Conservation (phyloP, 2,113 vertebrate species). For the Brachirus orientalis region DNA sequence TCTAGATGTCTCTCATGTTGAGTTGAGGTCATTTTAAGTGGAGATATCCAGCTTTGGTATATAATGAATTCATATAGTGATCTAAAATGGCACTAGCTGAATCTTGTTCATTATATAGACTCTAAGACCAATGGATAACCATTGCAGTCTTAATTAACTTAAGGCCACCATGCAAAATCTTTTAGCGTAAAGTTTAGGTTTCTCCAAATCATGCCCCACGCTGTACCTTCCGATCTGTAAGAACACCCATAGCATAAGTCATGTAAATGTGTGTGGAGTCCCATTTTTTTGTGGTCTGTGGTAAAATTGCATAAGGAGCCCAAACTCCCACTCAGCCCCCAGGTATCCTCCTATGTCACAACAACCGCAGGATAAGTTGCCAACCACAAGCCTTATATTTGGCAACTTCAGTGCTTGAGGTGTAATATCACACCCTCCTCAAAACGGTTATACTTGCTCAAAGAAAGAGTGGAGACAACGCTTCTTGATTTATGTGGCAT, state of each 20-base stretch:
- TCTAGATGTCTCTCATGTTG: too few relatives aligned
- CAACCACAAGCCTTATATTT: conserved; percentile 57
- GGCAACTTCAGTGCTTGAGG: conserved; percentile 37
- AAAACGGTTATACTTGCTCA: conserved; percentile 58
- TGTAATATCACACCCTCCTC: conserved; percentile 56
- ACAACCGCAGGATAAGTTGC: conserved; percentile 47
- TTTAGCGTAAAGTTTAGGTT: too few relatives aligned
- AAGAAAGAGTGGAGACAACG: conserved; percentile 64
- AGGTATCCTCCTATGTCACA: conserved; percentile 66
- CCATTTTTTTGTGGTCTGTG: conserved; percentile 44
- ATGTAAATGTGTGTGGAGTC: neutral
- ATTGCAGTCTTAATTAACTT: too few relatives aligned
- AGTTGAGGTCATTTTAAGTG: too few relatives aligned
- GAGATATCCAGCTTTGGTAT: too few relatives aligned
- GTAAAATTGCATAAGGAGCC: conserved; percentile 47
- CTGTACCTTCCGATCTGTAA: neutral
- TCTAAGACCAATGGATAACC: too few relatives aligned
- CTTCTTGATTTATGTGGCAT: conserved; percentile 43
- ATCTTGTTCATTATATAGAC: too few relatives aligned
- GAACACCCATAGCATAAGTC: neutral
- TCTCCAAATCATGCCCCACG: too few relatives aligned
- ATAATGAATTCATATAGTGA: too few relatives aligned
- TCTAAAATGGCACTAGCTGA: too few relatives aligned
- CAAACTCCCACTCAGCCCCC: conserved; percentile 11
- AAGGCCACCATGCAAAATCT: too few relatives aligned